phyloP scores from a whole-genome alignment of 1,140 invertebrate species.

The Drosophila quadrilineata region DNA sequence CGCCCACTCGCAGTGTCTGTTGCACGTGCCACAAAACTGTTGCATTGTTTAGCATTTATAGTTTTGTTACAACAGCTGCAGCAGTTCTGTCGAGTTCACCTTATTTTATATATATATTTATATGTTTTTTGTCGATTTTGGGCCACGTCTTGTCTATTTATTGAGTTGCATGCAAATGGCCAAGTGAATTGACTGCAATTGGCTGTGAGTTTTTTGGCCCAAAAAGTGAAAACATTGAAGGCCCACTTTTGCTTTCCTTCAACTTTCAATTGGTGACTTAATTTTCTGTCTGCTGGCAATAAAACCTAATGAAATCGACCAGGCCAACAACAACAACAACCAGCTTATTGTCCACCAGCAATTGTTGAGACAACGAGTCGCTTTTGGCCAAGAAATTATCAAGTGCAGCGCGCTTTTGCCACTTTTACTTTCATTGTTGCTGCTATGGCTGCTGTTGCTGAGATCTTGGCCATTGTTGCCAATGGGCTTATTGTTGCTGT shows the following conservation, averaged over 20 bases:
- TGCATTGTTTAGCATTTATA: no score
- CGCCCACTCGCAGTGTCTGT: no score
- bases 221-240: slow-evolving; percentile 69
- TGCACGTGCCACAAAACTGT: no score
- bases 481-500: slow-evolving; percentile 16
- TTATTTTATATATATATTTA: no score
- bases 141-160: slow-evolving; percentile 15
- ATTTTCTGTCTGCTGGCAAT: slow-evolving; percentile 62
- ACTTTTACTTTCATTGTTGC: slow-evolving; percentile 77
- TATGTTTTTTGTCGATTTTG: background rate
- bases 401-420: slow-evolving; percentile 61
- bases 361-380: slow-evolving; percentile 17
- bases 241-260: slow-evolving; percentile 60
- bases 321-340: slow-evolving; percentile 43
- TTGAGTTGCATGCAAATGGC: slow-evolving; percentile 35
- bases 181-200: slow-evolving; percentile 26
- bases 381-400: slow-evolving; percentile 74
- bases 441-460: slow-evolving; percentile 12
- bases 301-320: slow-evolving; percentile 74
- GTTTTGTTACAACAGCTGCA: no score
- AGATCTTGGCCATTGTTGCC: slow-evolving; percentile 37
- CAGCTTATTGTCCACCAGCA: slow-evolving; percentile 26
- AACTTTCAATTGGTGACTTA: slow-evolving; percentile 75
- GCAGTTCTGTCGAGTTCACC: background rate
- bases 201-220: slow-evolving; percentile 47